phyloP scores from a whole-genome alignment of 2,797 vertebrate species.

The Momotus momota region DNA sequence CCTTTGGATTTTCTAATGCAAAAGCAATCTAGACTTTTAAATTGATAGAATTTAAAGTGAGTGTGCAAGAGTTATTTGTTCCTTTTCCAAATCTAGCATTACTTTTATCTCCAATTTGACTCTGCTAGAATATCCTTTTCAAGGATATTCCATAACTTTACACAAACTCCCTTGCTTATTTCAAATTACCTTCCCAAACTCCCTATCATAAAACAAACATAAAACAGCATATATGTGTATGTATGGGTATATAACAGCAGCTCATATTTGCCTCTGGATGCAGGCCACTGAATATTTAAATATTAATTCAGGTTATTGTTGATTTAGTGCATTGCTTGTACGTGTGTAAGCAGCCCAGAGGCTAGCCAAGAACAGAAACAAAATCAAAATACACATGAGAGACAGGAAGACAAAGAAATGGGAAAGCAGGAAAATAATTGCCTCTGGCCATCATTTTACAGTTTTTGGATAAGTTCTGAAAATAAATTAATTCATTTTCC shows the following conservation, averaged over 20 bases:
- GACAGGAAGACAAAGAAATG: background rate
- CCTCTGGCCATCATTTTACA: background rate
- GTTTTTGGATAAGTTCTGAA: background rate
- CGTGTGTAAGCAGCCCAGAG: background rate
- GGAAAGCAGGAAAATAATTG: background rate
- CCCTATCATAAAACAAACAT: background rate
- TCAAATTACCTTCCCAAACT: background rate
- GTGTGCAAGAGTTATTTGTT: background rate
- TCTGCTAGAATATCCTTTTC: background rate
- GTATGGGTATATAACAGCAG: background rate
- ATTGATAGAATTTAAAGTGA: background rate
- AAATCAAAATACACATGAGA: background rate
- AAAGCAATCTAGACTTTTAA: background rate
- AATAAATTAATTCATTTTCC: background rate
- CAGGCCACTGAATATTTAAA: conserved; percentile 1
- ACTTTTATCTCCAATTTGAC: background rate
- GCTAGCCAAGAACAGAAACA: background rate
- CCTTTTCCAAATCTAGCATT: background rate
- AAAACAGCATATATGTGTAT: no score
- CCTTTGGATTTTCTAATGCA: background rate
- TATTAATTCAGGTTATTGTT: background rate
- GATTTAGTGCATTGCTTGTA: background rate
- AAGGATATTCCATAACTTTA: background rate
- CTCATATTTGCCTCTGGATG: background rate
- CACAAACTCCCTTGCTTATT: background rate